A percentile compares a stretch with the other conserved stretches of the same genome.
Conservation (phyloP, 2,113 vertebrate species). For the Antennarius striatus region DNA sequence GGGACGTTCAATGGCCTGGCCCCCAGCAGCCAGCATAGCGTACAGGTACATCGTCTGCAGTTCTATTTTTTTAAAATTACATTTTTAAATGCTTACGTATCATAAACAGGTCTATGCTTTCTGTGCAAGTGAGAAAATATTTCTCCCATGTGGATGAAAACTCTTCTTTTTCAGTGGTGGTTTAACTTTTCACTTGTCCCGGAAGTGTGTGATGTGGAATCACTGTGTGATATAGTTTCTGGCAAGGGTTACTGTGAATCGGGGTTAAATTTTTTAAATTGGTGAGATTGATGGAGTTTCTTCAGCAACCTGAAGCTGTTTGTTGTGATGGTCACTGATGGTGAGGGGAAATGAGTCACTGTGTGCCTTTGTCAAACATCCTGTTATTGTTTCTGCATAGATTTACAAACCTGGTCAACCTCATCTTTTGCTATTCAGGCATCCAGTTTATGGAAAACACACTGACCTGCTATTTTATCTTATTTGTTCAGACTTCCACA, state of each 20-base stretch:
- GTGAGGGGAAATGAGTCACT: constrained; percentile 54
- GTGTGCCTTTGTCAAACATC: constrained; percentile 56
- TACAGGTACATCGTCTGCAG: constrained; percentile 53
- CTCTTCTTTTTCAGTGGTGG: neutral
- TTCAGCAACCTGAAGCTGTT: constrained; percentile 1
- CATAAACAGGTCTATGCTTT: too few species aligned
- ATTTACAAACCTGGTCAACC: constrained; percentile 40
- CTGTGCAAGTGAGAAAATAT: too few species aligned
- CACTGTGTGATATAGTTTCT: too few species aligned
- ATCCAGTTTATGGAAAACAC: constrained; percentile 28
- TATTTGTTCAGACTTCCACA: constrained; percentile 56
- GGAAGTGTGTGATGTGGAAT: too few species aligned
- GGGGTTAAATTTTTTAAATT: too few species aligned
- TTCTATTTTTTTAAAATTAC: too few species aligned
- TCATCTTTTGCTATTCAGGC: constrained; percentile 26
- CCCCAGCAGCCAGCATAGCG: constrained; percentile 36
- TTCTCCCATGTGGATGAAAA: too few species aligned
- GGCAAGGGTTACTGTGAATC: too few species aligned
- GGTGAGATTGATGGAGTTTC: neutral
- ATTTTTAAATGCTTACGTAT: too few species aligned
- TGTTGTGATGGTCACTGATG: constrained; percentile 33
- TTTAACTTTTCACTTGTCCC: too few species aligned
- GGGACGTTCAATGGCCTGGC: constrained; percentile 47
- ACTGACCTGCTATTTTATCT: constrained; percentile 58
- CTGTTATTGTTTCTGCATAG: constrained; percentile 58